A percentile compares a stretch with the other conserved stretches of the same genome.
phyloP scores from a whole-genome alignment of 2,888 invertebrate genomes.

The Hyposoter dolosus region DNA sequence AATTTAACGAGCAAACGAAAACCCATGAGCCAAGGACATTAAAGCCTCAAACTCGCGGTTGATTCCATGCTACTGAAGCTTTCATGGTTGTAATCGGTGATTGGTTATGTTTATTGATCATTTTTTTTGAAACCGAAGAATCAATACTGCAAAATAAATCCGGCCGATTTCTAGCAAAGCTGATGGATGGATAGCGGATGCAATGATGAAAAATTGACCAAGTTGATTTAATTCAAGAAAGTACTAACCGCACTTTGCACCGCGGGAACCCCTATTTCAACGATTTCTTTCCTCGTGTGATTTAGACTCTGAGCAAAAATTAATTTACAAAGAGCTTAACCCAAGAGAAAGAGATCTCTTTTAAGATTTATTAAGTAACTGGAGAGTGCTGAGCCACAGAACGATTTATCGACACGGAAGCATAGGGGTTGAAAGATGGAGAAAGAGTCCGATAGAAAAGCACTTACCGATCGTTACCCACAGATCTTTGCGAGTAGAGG shows the following conservation, averaged over 20 bases:
- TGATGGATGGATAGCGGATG: background rate
- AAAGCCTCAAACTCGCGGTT: too few species aligned
- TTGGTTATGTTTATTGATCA: background rate
- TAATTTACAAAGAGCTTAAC: constrained; percentile 44
- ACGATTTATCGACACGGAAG: constrained; percentile 37
- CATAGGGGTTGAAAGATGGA: constrained; percentile 31
- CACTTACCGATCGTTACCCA: constrained; percentile 52
- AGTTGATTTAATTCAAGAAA: background rate
- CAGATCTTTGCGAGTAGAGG: background rate
- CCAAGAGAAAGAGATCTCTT: constrained; percentile 32
- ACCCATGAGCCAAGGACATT: too few species aligned
- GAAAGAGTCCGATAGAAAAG: constrained; percentile 54
- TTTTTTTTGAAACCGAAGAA: background rate
- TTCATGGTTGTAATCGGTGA: background rate
- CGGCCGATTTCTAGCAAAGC: background rate
- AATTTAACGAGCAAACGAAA: too few species aligned
- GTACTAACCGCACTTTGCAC: background rate
- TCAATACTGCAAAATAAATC: background rate
- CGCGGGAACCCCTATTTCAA: background rate
- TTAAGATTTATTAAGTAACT: constrained; percentile 51
- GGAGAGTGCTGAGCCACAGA: constrained; percentile 20
- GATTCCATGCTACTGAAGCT: too few species aligned
- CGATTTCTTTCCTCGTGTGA: constrained; percentile 5
- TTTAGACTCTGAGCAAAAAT: constrained; percentile 52
- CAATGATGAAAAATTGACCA: background rate